Evolutionary conservation across 2,113 vertebrate species (phyloP).

Genomic region (Pangasianodon hypophthalmus): DNA sequence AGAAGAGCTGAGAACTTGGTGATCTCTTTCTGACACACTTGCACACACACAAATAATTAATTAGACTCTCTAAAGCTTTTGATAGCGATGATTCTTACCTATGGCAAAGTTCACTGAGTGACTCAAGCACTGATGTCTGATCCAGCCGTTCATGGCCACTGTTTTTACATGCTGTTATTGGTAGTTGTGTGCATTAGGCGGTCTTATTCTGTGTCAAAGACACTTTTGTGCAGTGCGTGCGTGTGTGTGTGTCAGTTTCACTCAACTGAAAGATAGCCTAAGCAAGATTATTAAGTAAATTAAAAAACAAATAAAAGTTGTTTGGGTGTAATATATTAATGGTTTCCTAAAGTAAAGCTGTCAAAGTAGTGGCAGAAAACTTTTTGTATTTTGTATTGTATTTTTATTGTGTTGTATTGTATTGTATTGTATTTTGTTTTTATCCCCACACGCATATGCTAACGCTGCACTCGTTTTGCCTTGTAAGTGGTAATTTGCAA

Average conservation of each 20-base stretch:
- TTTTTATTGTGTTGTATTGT: too few species aligned
- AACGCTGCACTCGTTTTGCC: background rate
- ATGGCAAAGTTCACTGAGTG: background rate
- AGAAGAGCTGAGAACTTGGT: background rate
- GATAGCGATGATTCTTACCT: background rate
- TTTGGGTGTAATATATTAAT: too few species aligned
- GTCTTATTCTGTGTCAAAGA: background rate
- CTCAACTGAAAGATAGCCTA: background rate
- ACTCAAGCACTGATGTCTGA: background rate
- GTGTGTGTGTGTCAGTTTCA: background rate
- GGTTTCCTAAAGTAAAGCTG: background rate
- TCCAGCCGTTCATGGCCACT: background rate
- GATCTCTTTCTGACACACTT: background rate
- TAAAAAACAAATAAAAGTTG: too few species aligned
- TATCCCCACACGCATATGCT: background rate
- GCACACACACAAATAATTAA: background rate
- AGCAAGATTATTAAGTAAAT: background rate
- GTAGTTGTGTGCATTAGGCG: background rate
- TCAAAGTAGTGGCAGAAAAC: background rate
- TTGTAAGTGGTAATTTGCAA: background rate
- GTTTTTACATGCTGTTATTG: background rate
- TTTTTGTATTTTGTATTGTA: background rate
- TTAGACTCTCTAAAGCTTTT: background rate
- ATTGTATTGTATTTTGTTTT: too few species aligned
- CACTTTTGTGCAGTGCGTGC: background rate